A percentile compares a stretch with the other conserved stretches of the same genome.
These are phyloP conservation scores for Pygoscelis antarcticus DNA, from an alignment of 2,113 vertebrate species.

Conservation along the genomic window DNA sequence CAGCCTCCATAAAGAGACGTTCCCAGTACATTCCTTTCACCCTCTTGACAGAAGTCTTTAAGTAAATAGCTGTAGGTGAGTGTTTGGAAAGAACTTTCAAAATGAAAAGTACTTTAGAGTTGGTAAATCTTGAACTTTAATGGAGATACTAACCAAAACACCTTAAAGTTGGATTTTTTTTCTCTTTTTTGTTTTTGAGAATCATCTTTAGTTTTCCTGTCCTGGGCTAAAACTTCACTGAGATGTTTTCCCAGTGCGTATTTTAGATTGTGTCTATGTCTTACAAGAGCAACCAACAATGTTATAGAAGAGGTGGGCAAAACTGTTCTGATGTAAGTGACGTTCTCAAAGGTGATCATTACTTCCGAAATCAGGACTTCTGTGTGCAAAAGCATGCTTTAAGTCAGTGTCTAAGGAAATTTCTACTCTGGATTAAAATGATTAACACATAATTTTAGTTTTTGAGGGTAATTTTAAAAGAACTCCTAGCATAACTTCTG, in stretches of 20 bases:
- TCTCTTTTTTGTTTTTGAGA: neutral
- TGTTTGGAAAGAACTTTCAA: conserved; percentile 40
- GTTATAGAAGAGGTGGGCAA: neutral
- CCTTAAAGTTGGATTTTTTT: neutral
- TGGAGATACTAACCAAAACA: neutral
- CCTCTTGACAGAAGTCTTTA: conserved; percentile 14
- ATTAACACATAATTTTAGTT: neutral
- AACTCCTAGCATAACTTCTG: neutral
- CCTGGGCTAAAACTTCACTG: neutral
- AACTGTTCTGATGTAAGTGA: neutral
- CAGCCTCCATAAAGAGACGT: neutral
- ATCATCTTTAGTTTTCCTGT: neutral
- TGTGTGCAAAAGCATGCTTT: neutral
- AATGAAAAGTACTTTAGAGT: neutral
- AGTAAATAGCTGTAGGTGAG: conserved; percentile 14
- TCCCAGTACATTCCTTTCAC: conserved; percentile 41
- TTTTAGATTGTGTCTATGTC: neutral
- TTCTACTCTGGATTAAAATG: neutral
- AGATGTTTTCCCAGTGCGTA: neutral
- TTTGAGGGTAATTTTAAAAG: neutral
- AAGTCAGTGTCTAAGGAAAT: neutral
- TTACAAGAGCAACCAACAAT: neutral
- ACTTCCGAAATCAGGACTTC: neutral
- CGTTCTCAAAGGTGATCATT: neutral
- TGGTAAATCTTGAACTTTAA: neutral